Conservation (phyloP, 2,888 invertebrate genomes). For the Stenotaenia linearis region DNA sequence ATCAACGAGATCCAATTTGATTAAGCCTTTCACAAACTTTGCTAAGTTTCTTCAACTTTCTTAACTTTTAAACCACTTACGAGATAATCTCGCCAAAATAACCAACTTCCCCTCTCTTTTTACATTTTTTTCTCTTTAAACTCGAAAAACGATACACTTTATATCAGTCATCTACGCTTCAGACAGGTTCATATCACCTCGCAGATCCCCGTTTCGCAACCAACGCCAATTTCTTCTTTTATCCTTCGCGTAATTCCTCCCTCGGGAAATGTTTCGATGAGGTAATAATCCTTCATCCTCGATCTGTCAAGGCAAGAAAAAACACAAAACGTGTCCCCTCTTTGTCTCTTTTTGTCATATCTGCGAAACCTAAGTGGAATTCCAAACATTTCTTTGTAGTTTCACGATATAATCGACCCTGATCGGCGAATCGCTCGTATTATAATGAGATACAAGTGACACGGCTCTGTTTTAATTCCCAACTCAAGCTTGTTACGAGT, state of each 20-base stretch:
- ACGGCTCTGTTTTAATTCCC: background rate
- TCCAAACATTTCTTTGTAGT: background rate
- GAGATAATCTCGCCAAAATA: too few species aligned
- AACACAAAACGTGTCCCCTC: background rate
- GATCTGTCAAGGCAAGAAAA: background rate
- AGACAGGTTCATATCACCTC: conserved; percentile 2
- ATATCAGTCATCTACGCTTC: background rate
- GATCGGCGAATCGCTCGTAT: background rate
- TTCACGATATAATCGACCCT: background rate
- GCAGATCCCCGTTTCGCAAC: background rate
- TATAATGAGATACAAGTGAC: background rate
- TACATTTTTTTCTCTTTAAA: background rate
- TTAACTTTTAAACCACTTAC: background rate
- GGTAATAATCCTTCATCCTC: conserved; percentile 11
- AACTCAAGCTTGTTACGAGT: background rate
- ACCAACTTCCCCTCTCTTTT: background rate
- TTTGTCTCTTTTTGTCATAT: background rate
- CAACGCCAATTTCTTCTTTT: background rate
- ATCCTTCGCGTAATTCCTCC: conserved; percentile 1
- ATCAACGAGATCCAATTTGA: background rate
- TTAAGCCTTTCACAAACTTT: background rate
- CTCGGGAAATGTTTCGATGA: background rate
- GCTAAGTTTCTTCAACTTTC: background rate
- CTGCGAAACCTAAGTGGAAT: background rate
- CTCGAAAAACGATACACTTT: background rate